Conservation (phyloP, 2,113 vertebrate species). For the Daphoenositta chrysoptera region DNA sequence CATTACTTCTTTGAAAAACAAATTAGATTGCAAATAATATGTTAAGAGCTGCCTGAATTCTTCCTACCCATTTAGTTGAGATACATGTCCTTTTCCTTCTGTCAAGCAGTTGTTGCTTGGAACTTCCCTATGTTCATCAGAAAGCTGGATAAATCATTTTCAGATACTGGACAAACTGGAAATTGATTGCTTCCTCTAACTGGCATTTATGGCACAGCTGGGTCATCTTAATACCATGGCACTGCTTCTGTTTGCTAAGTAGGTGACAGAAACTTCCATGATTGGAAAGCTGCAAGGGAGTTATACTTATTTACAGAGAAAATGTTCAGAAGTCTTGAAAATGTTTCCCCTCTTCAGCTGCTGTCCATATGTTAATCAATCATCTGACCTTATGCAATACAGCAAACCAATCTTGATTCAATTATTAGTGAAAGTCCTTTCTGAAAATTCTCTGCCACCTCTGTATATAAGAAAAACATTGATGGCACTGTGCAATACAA, state of each 20-base stretch:
- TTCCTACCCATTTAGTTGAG: neutral
- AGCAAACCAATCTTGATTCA: neutral
- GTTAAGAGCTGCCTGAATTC: neutral
- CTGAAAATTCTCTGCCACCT: neutral
- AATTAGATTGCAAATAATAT: constrained; percentile 45
- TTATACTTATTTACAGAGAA: neutral
- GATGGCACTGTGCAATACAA: neutral
- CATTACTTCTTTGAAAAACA: constrained; percentile 57
- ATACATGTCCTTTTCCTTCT: neutral
- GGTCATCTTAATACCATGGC: neutral
- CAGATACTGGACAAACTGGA: neutral
- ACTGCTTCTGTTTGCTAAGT: neutral
- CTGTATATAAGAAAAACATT: neutral
- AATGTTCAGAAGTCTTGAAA: neutral
- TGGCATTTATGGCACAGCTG: neutral
- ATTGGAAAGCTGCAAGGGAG: neutral
- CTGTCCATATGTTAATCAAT: neutral
- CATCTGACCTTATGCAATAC: neutral
- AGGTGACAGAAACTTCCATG: neutral
- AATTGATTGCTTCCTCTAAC: neutral
- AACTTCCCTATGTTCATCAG: neutral
- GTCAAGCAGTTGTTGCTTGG: neutral
- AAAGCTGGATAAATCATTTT: neutral
- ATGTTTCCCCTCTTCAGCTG: neutral
- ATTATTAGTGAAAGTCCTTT: constrained; percentile 4